A percentile compares a stretch with the other conserved stretches of the same genome.
These are phyloP conservation scores for Hystrix brachyura DNA, from an alignment of 2,113 vertebrate species.

Conservation along the genomic window DNA sequence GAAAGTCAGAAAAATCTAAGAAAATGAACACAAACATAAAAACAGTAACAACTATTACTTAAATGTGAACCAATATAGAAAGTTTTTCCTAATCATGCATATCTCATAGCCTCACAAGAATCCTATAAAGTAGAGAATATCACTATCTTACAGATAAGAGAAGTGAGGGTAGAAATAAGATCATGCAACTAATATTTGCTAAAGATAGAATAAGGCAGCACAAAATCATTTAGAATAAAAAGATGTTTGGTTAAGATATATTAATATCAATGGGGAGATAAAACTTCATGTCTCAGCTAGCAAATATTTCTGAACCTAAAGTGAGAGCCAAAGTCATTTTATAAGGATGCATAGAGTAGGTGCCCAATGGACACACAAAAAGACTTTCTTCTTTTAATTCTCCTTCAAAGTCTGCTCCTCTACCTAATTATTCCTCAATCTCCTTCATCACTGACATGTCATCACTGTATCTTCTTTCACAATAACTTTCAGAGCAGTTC, in stretches of 20 bases:
- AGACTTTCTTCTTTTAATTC: neutral
- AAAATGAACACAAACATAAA: slow-evolving; percentile 27
- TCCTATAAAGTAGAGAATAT: neutral
- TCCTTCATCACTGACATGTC: neutral
- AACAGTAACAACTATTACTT: neutral
- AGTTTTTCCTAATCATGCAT: neutral
- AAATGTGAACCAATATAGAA: neutral
- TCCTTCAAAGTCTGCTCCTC: neutral
- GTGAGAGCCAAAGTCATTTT: neutral
- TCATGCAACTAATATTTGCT: neutral
- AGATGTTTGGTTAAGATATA: neutral
- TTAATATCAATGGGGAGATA: neutral
- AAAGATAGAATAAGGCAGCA: slow-evolving; percentile 25
- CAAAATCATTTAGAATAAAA: slow-evolving; percentile 46
- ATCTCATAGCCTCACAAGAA: neutral
- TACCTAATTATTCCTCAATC: neutral
- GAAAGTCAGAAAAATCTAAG: slow-evolving; percentile 23
- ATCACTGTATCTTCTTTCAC: neutral
- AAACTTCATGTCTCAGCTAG: neutral
- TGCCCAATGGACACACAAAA: neutral
- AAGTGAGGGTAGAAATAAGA: slow-evolving; percentile 9
- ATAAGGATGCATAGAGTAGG: neutral
- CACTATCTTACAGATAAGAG: neutral
- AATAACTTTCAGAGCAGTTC: neutral
- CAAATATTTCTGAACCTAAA: neutral